Percentiles rank a stretch among this genome's conserved stretches.
phyloP scores from a whole-genome alignment of 2,113 vertebrate genomes.

The Carollia perspicillata region DNA sequence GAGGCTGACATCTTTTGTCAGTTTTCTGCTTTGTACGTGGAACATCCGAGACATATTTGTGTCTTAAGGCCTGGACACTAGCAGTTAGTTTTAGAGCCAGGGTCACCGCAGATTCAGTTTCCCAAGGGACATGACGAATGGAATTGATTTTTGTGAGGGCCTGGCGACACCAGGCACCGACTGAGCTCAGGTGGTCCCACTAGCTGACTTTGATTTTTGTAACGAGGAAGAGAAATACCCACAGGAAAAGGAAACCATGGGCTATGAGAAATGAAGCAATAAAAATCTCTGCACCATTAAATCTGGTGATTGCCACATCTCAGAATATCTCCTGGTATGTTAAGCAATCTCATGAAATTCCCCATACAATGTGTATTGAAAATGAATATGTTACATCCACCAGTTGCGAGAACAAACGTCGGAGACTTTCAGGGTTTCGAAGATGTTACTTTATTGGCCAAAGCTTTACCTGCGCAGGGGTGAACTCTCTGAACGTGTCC shows the following conservation, averaged over 20 bases:
- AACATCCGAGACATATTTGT: background rate
- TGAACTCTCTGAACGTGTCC: too few relatives aligned
- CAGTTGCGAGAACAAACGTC: too few relatives aligned
- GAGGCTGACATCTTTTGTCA: background rate
- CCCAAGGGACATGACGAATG: background rate
- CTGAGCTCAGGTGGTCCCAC: background rate
- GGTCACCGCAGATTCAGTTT: background rate
- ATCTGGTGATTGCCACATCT: slow-evolving; percentile 15
- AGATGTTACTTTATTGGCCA: too few relatives aligned
- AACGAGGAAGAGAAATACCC: background rate
- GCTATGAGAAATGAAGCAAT: background rate
- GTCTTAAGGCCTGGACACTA: background rate
- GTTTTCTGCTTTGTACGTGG: background rate
- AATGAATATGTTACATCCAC: too few relatives aligned
- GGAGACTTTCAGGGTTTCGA: too few relatives aligned
- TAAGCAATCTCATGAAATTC: slow-evolving; percentile 14
- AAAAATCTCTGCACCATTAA: background rate
- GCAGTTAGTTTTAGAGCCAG: background rate
- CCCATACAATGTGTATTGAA: slow-evolving; percentile 13
- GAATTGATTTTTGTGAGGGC: too few relatives aligned
- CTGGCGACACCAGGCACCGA: background rate
- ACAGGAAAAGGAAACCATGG: background rate
- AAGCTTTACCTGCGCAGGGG: too few relatives aligned
- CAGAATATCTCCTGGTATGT: background rate
- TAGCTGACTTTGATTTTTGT: background rate